Evolutionary conservation across 2,888 invertebrate species (phyloP).

Genomic region (Caenorhabditis sp.): DNA sequence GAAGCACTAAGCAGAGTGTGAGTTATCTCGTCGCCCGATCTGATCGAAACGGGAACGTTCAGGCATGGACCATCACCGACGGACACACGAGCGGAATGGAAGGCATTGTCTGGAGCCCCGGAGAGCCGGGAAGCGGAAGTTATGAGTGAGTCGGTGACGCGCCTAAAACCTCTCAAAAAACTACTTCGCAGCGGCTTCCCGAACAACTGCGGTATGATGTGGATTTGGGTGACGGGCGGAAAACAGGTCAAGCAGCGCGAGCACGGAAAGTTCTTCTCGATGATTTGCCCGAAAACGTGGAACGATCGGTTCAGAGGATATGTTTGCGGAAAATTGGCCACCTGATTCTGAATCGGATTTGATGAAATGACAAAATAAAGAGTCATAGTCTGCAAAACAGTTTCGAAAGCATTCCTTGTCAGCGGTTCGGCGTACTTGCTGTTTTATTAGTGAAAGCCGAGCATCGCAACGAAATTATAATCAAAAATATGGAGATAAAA

Average conservation of each 20-base stretch:
- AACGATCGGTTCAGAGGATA: slow-evolving; percentile 25
- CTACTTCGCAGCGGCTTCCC: slow-evolving; percentile 15
- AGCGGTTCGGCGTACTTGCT: no score
- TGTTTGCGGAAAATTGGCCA: slow-evolving; percentile 24
- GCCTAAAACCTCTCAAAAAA: no score
- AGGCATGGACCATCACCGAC: neutral
- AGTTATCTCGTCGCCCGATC: no score
- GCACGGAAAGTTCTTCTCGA: slow-evolving; percentile 21
- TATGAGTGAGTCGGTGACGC: no score
- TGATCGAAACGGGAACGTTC: neutral
- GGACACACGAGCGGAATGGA: neutral
- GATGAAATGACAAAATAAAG: neutral
- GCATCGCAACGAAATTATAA: no score
- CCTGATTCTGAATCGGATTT: no score
- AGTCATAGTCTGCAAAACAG: no score
- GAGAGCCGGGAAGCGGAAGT: slow-evolving; percentile 16
- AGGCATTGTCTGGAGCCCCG: slow-evolving; percentile 18
- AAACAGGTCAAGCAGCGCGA: neutral
- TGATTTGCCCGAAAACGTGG: slow-evolving; percentile 16
- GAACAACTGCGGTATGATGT: slow-evolving; percentile 37
- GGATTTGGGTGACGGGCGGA: slow-evolving; percentile 29
- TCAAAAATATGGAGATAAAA: no score
- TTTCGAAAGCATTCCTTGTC: no score
- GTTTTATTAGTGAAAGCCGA: no score
- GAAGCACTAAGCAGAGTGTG: slow-evolving; percentile 15